Conservation (phyloP, 2,797 vertebrate genomes). For the Apogon hyalosoma region DNA sequence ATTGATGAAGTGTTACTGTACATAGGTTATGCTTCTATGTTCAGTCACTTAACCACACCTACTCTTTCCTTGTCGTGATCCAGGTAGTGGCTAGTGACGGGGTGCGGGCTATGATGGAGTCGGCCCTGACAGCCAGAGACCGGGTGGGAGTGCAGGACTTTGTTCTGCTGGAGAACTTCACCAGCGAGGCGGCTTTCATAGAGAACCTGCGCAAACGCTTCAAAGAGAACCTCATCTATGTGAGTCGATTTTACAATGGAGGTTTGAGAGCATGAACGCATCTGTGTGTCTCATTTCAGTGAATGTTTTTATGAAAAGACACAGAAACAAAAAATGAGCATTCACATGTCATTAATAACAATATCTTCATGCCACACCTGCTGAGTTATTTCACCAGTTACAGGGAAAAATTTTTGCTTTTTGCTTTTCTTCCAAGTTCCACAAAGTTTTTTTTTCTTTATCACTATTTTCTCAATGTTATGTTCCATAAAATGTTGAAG, state of each 20-base stretch:
- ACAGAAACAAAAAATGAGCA: no score
- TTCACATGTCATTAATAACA: no score
- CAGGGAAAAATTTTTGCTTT: no score
- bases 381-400: no score
- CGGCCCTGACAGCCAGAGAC: constrained; percentile 96
- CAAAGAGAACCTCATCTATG: constrained; percentile 97
- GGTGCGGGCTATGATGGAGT: constrained; percentile 95
- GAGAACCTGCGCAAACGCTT: constrained; percentile 96
- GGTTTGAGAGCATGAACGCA: no score
- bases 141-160: constrained; percentile 98
- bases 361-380: no score
- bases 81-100: constrained; percentile 92
- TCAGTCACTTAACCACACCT: constrained; percentile 2
- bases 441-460: no score
- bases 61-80: constrained; percentile 11
- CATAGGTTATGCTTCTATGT: neutral
- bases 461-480: no score
- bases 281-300: no score
- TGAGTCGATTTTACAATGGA: constrained; percentile 70
- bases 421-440: no score
- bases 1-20: constrained; percentile 25
- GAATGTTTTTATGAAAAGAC: no score
- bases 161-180: constrained; percentile 97
- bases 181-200: constrained; percentile 95
- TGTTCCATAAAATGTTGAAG: no score